A percentile compares a stretch with the other conserved stretches of the same genome.
Conservation (phyloP, 2,797 vertebrate genomes). For the Lophotriccus pileatus region DNA sequence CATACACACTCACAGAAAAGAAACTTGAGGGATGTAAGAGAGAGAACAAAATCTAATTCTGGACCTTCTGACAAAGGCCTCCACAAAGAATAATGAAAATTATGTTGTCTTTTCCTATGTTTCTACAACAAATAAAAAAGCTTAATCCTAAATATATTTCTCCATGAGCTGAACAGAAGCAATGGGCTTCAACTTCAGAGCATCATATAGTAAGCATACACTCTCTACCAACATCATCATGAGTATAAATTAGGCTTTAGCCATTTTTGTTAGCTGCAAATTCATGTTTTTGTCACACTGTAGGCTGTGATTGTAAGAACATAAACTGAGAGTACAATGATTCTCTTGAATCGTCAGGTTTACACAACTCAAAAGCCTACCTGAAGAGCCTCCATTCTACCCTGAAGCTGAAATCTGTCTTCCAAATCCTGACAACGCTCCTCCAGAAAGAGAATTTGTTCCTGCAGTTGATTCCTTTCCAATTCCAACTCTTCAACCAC, state of each 20-base stretch:
- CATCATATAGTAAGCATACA: neutral
- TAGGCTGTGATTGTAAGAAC: neutral
- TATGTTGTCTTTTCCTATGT: neutral
- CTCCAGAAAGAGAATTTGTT: conserved; percentile 88
- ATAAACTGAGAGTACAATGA: neutral
- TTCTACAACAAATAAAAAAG: neutral
- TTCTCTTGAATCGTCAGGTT: neutral
- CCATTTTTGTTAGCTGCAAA: neutral
- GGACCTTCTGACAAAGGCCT: neutral
- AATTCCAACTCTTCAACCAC: conserved; percentile 90
- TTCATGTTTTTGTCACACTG: neutral
- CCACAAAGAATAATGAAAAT: neutral
- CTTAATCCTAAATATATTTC: neutral
- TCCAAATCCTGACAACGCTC: conserved; percentile 87
- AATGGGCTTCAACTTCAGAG: neutral
- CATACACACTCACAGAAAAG: neutral
- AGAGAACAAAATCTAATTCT: neutral
- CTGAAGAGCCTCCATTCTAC: conserved; percentile 88
- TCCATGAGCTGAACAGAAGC: neutral
- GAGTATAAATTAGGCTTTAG: neutral
- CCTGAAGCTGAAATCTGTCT: conserved; percentile 87
- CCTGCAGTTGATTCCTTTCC: conserved; percentile 91
- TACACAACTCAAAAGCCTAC: conserved; percentile 60
- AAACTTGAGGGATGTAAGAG: neutral
- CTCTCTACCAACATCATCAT: neutral